phyloP scores from a whole-genome alignment of 2,113 vertebrate genomes.

The Genyomyrus donnyi region DNA sequence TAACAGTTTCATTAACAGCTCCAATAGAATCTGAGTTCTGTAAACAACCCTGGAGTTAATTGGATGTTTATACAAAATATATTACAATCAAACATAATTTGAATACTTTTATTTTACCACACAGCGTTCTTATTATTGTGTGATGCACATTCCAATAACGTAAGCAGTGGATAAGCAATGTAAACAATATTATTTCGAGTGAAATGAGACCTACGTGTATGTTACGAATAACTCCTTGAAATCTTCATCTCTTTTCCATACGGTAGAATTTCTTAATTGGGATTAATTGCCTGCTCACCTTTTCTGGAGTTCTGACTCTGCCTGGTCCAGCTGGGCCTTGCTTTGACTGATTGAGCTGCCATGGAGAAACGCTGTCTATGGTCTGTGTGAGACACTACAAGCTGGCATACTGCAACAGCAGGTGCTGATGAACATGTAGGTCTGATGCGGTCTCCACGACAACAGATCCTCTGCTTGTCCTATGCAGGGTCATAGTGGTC shows the following conservation, averaged over 20 bases:
- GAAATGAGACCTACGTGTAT: neutral
- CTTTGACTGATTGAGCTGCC: constrained; percentile 2
- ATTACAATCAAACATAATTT: neutral
- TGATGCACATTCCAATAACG: neutral
- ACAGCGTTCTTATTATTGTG: neutral
- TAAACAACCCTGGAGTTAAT: neutral
- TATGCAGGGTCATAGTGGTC: neutral
- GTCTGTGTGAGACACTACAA: neutral
- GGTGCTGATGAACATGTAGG: neutral
- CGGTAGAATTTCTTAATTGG: neutral
- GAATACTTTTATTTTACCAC: neutral
- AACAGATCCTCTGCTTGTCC: neutral
- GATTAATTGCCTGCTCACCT: neutral
- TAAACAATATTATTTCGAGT: neutral
- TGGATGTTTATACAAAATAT: constrained; percentile 4
- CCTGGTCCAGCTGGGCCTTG: neutral
- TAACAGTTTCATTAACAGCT: neutral
- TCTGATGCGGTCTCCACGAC: neutral
- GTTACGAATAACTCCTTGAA: neutral
- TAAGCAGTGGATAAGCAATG: neutral
- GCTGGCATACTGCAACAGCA: neutral
- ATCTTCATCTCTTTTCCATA: neutral
- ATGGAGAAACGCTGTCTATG: neutral
- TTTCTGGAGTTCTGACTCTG: neutral
- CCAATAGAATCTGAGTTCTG: constrained; percentile 2